phyloP scores from a whole-genome alignment of 2,113 vertebrate genomes.

The Phyllostomus hastatus region DNA sequence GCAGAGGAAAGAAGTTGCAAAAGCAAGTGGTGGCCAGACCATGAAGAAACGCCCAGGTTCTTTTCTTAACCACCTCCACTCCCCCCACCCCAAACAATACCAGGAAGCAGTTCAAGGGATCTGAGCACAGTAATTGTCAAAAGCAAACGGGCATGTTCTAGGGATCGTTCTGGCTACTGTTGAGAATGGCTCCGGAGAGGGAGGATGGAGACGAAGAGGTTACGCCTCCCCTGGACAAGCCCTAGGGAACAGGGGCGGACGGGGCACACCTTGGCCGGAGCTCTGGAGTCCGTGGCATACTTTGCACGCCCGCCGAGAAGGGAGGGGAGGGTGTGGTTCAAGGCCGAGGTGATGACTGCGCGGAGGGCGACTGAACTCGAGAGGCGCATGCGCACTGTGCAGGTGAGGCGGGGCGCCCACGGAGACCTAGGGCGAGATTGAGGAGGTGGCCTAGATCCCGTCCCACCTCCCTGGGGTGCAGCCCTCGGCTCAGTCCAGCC shows the following conservation, averaged over 20 bases:
- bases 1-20: background rate
- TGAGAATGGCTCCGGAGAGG: background rate
- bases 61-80: background rate
- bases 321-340: background rate
- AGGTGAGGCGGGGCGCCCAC: fast-evolving
- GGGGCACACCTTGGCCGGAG: background rate
- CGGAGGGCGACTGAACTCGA: background rate
- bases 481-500: background rate
- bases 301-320: background rate
- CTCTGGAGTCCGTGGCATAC: background rate
- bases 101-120: background rate
- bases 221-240: background rate
- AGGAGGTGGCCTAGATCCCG: background rate
- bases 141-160: background rate
- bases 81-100: background rate
- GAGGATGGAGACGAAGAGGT: background rate
- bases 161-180: background rate
- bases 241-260: background rate
- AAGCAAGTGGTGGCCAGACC: background rate
- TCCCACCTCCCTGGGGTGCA: too few species aligned
- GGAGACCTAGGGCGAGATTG: background rate
- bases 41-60: background rate
- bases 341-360: background rate
- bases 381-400: background rate
- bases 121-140: background rate